Evolutionary conservation across 2,113 vertebrate genomes (phyloP).

Genomic region (Engraulis encrasicolus): DNA sequence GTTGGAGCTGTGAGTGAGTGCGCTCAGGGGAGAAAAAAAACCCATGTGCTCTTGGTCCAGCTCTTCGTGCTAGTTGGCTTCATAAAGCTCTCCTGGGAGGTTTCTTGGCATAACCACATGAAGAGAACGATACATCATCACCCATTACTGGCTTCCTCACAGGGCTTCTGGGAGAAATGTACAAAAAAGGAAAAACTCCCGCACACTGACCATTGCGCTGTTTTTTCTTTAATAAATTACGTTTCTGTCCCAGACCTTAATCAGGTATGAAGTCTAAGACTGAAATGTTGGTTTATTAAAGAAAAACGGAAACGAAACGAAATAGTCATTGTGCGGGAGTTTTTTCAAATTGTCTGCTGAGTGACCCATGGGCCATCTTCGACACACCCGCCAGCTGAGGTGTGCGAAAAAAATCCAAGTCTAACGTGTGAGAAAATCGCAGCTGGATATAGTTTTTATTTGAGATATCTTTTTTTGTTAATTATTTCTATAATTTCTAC

Average conservation of each 20-base stretch:
- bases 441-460: too few species aligned
- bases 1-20: conserved; percentile 3
- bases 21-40: background rate
- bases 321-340: too few species aligned
- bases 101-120: conserved; percentile 11
- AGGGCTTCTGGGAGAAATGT: background rate
- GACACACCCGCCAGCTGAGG: too few species aligned
- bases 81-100: conserved; percentile 12
- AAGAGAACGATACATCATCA: conserved; percentile 2
- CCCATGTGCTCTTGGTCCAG: background rate
- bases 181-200: background rate
- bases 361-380: too few species aligned
- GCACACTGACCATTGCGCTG: background rate
- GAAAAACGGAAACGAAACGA: too few species aligned
- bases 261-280: too few species aligned
- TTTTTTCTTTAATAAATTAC: background rate
- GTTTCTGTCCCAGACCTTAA: background rate
- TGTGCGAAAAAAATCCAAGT: too few species aligned
- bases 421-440: too few species aligned
- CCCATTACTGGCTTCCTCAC: background rate
- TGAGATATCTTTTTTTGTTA: too few species aligned
- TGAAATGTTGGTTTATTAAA: too few species aligned
- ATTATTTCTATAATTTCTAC: too few species aligned
- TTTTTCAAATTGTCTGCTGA: too few species aligned
- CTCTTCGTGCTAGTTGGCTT: conserved; percentile 4